Percentiles rank a stretch among this genome's conserved stretches.
Evolutionary conservation across 2,113 vertebrate genomes (phyloP).

Genomic region (Lates calcarifer): DNA sequence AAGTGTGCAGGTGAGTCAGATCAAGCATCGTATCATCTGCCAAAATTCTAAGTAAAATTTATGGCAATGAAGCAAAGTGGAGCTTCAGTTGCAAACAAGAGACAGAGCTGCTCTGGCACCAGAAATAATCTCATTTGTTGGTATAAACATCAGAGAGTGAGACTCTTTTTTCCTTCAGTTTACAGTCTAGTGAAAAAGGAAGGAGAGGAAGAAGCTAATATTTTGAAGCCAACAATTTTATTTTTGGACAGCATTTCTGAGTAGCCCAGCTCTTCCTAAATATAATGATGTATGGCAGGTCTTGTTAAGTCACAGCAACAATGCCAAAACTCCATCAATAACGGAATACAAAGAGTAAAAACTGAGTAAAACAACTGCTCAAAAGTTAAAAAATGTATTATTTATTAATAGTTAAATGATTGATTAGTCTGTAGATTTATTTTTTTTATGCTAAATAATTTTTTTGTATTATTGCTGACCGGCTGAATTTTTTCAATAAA

Average conservation of each 20-base stretch:
- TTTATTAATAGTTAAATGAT: neutral
- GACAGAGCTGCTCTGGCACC: neutral
- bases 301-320: no score
- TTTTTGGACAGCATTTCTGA: neutral
- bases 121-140: neutral
- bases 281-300: no score
- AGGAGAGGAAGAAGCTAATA: neutral
- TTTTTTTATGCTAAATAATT: neutral
- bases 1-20: constrained; percentile 92
- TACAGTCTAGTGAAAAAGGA: neutral
- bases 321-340: neutral
- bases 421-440: neutral
- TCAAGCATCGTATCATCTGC: neutral
- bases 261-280: no score
- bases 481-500: neutral
- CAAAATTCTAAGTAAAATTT: neutral
- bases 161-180: neutral
- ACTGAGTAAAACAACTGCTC: neutral
- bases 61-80: neutral
- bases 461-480: neutral
- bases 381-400: neutral
- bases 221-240: neutral
- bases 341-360: neutral
- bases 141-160: neutral
- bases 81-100: neutral